Base-by-base conservation (phyloP, 1,140 invertebrate genomes). In the Theocolax elegans region DNA sequence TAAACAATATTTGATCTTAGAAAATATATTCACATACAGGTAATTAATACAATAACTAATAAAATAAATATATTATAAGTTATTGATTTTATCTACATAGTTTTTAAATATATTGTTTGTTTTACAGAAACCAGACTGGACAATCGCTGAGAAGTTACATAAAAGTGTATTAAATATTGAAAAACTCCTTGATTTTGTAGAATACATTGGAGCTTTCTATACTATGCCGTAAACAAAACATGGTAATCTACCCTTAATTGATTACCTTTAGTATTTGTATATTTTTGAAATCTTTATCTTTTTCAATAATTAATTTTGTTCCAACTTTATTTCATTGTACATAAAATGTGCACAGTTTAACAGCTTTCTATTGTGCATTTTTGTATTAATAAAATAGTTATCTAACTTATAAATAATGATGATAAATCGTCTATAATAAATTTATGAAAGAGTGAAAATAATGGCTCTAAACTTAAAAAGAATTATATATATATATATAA, bases 151-250 rank as follows among this genome's bases (percentile, higher is more conserved):
- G 40, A 17, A 66, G 25, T 21, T 15, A 38, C 51, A 51, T 8
- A 59, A 56, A n/a, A 65, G 25, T 3, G 29, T 59, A 67, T 40
- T 27, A 62, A 54, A 63, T 48, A 48, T 56, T 4, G 19, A 60
- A 64, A 35, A 38, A 19, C 51, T 64, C 19, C 68, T 64, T 51
- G 13, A 68, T 29, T 65, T 44, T 72, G 51, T 74, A 69, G 62
- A 23, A 73, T 54, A 58, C 38, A 21, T 60, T 72, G 54, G 51
- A 74, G 67, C 73, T 75, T 73, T 73, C 56, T 29, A 62, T 29
- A 42, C 29, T 59, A 68, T 48, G 62, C 67, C 74, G 58, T 72
- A 35, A 71, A 53, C 58, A n/a, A 63, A 53, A 53, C n/a, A 42
- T 65, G 23, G 17, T 73, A 58, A 58, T 64, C 17, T 12, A 48